Conservation (phyloP, 2,113 vertebrate genomes). For the Anarhynchus alexandrinus region DNA sequence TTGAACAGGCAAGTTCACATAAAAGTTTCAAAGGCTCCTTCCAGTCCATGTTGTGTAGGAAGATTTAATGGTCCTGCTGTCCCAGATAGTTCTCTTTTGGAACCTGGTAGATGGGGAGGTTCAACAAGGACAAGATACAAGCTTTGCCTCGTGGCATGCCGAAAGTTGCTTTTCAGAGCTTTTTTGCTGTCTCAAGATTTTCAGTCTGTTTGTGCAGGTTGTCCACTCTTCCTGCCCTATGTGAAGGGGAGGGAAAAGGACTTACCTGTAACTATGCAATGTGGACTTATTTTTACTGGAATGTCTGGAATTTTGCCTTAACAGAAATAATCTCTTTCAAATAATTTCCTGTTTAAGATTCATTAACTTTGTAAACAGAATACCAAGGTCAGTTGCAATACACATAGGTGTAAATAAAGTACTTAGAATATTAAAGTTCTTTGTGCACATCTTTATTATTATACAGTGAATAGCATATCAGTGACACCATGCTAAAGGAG, state of each 20-base stretch:
- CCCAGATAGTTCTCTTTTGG: neutral
- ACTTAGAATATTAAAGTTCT: neutral
- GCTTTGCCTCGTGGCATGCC: neutral
- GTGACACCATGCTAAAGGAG: neutral
- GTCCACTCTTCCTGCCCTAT: neutral
- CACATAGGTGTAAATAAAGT: neutral
- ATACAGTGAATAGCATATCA: accelerated
- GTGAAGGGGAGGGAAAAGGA: neutral
- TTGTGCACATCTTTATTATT: neutral
- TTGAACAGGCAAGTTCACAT: neutral
- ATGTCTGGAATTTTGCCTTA: neutral
- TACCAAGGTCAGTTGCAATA: neutral
- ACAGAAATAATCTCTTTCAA: neutral
- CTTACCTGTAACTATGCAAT: neutral
- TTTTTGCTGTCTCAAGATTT: neutral
- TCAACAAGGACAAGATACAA: neutral
- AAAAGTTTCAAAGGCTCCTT: neutral
- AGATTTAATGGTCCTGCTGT: neutral
- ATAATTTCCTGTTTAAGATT: neutral
- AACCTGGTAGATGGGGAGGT: neutral
- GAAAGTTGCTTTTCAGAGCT: neutral
- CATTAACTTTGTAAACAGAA: neutral
- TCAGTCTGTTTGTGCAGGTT: neutral
- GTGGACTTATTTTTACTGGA: neutral
- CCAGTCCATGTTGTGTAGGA: neutral